These are phyloP conservation scores for Hormaphis cornu DNA, from an alignment of 1,140 invertebrate species.

Conservation along the genomic window DNA sequence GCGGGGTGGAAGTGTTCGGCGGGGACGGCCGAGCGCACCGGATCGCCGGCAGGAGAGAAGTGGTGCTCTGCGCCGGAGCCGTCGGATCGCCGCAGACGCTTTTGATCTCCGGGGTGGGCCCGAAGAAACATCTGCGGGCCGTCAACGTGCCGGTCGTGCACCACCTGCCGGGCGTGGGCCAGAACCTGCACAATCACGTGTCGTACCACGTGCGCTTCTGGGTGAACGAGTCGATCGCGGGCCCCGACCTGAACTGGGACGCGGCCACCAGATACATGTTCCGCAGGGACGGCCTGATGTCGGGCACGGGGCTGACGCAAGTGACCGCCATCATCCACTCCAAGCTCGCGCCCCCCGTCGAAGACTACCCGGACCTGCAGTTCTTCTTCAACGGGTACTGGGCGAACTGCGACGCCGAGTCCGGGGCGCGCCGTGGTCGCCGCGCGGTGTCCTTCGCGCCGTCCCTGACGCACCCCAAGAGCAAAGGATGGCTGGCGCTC, in stretches of 20 bases:
- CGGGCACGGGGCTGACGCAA: conserved; percentile 71
- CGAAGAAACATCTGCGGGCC: conserved; percentile 56
- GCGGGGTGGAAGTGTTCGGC: conserved; percentile 58
- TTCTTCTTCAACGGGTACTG: conserved; percentile 75
- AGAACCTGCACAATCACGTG: conserved; percentile 81
- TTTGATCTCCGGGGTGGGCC: conserved; percentile 71
- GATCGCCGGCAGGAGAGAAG: conserved; percentile 54
- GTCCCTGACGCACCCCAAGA: conserved; percentile 66
- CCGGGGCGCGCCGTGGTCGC: conserved; percentile 51
- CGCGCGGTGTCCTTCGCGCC: conserved; percentile 49
- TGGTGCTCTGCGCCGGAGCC: conserved; percentile 55
- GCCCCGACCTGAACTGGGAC: conserved; percentile 74
- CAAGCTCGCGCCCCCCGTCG: conserved; percentile 60
- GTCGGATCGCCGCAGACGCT: conserved; percentile 75
- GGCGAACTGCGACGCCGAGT: conserved; percentile 69
- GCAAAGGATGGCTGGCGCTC: conserved; percentile 63
- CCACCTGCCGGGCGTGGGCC: conserved; percentile 71
- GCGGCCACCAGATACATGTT: conserved; percentile 77
- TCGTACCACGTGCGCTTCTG: conserved; percentile 65
- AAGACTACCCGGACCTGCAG: conserved; percentile 75
- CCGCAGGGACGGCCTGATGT: conserved; percentile 74
- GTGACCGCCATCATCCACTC: conserved; percentile 73
- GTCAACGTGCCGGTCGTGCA: conserved; percentile 58
- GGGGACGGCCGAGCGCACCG: conserved; percentile 49
- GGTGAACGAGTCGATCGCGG: conserved; percentile 71